Conservation (phyloP, 2,888 invertebrate species). For the Cyclophora albipunctata region DNA sequence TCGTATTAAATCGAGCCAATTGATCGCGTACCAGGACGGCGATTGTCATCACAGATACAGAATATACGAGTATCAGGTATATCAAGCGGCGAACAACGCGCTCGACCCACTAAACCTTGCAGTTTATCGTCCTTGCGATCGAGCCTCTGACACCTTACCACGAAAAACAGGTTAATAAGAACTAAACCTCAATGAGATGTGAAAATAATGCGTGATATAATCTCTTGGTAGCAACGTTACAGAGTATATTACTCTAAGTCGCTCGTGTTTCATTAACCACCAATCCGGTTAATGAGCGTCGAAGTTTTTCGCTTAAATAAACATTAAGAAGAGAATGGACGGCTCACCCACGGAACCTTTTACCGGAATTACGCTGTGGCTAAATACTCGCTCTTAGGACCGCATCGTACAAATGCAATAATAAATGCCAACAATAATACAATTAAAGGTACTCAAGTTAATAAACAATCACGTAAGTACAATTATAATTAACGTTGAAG, state of each 20-base stretch:
- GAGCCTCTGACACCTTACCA: conserved; percentile 47
- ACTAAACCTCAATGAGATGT: conserved; percentile 52
- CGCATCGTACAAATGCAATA: conserved; percentile 7
- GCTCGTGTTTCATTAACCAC: conserved; percentile 55
- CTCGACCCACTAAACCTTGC: conserved; percentile 34
- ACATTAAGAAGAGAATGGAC: conserved; percentile 64
- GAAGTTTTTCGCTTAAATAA: conserved; percentile 69
- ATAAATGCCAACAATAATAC: too few species aligned
- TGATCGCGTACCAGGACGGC: neutral
- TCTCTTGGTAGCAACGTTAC: conserved; percentile 32
- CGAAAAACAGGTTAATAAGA: conserved; percentile 53
- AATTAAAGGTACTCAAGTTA: too few species aligned
- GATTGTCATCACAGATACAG: conserved; percentile 13
- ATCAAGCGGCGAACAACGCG: conserved; percentile 13
- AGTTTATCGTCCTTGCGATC: conserved; percentile 48
- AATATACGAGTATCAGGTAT: neutral
- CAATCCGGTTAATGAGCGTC: conserved; percentile 62
- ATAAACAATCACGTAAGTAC: too few species aligned
- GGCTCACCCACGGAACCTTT: conserved; percentile 51
- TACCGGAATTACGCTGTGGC: conserved; percentile 61
- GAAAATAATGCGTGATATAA: conserved; percentile 62
- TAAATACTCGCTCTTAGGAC: conserved; percentile 57
- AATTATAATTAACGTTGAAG: too few species aligned
- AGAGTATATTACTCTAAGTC: conserved; percentile 45
- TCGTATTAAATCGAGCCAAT: too few species aligned